Evolutionary conservation across 2,888 invertebrate genomes (phyloP), one percentile per base, ranked within the genome.

Genomic region (Tiliacea citrago): DNA sequence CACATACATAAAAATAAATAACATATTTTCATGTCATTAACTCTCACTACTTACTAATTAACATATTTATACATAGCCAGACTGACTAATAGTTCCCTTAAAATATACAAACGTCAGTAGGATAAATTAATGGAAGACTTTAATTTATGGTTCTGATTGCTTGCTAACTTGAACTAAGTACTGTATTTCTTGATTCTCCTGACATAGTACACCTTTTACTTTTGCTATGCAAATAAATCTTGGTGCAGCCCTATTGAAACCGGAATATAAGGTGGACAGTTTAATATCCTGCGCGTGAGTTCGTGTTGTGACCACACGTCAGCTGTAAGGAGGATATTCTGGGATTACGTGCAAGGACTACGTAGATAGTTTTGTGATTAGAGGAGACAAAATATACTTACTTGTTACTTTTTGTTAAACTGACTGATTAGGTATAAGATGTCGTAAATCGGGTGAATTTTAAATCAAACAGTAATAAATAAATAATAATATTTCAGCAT

Each of bases 251-350:
- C 87, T 87, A 82, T 13, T 58, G 10, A 47, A 93, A 94, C 94
- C 92, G 91, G 94, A 91, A 91, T 92, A 91, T 92, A 86, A 83
- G 84, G 89, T 88, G 89, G 91, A 90, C 90, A 88, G 82, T 88
- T 90, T 91, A 91, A 91, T 91, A 89, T 88, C 86, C 86, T 88
- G 87, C 86, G 88, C 82, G 76, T 75, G 84, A 87, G 88, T 87
- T 45, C 18, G 81, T 91, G 90, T 91, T 91, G 92, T 94, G 94
- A 93, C 94, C 92, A 92, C 87, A 78, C 88, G 90, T 88, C 90
- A 81, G 29, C 57, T 68, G 47, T 51, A 75, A 82, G 78, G 72
- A 80, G 88, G 89, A 90, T 86, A 84, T 81, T 83, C 79, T 45
- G 62, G n/a, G 80, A 80, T 83, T 80, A 83, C 35, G n/a, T 42